Percentiles rank a stretch among this genome's conserved stretches.
phyloP scores from a whole-genome alignment of 2,113 vertebrate genomes.

The Oenanthe melanoleuca region DNA sequence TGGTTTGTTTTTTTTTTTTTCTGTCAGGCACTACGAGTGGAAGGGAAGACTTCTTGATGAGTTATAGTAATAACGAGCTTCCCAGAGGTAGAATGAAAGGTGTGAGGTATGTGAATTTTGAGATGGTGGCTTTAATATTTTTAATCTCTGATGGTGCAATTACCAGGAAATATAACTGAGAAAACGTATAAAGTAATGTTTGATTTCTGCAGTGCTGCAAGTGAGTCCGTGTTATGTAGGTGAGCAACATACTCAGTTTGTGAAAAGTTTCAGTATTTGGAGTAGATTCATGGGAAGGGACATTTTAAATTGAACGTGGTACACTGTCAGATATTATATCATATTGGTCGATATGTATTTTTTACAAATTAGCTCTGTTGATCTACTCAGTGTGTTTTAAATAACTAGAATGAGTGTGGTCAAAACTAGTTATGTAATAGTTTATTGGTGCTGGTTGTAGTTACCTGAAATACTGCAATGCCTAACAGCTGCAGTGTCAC shows the following conservation, averaged over 20 bases:
- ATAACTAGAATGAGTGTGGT: background rate
- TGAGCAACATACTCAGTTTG: background rate
- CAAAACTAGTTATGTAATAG: fast-evolving
- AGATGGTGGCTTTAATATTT: background rate
- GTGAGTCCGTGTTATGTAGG: fast-evolving
- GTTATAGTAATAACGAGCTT: background rate
- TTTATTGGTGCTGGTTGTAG: background rate
- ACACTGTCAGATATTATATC: background rate
- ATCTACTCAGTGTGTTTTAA: fast-evolving
- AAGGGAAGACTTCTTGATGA: background rate
- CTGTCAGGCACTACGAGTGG: background rate
- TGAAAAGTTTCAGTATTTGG: background rate
- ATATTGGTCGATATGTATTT: fast-evolving
- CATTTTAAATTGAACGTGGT: background rate
- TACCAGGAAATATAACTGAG: background rate
- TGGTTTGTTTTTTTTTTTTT: no score
- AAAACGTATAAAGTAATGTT: background rate
- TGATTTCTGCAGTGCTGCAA: background rate
- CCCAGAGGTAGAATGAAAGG: background rate
- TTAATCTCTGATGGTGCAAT: background rate
- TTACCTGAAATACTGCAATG: background rate
- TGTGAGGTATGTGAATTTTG: slow-evolving; percentile 32
- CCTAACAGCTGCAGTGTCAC: background rate
- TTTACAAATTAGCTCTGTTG: background rate
- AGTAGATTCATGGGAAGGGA: background rate